Evolutionary conservation across 2,888 invertebrate species (phyloP).

Genomic region (Cantharis lateralis): DNA sequence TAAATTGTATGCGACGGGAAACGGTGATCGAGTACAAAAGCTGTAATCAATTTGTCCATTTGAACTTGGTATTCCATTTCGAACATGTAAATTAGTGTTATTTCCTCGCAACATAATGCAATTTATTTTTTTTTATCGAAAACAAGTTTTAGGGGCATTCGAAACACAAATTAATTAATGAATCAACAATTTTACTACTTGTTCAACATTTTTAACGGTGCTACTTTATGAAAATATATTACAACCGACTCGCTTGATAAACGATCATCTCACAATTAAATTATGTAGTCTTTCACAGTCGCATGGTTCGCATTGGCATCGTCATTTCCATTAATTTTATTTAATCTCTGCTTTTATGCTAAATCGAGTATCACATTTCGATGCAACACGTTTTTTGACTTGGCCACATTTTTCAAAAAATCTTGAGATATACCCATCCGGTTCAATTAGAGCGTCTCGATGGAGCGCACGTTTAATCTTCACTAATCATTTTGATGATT

Average conservation of each 20-base stretch:
- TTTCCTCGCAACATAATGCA: constrained; percentile 25
- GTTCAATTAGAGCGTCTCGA: background rate
- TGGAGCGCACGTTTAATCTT: background rate
- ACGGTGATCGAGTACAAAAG: constrained; percentile 49
- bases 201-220: background rate
- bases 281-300: background rate
- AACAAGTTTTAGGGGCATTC: background rate
- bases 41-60: constrained; percentile 49
- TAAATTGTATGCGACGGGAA: constrained; percentile 41
- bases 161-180: constrained; percentile 2
- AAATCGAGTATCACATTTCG: background rate
- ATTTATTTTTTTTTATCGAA: constrained; percentile 3
- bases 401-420: background rate
- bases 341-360: background rate
- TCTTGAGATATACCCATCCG: background rate
- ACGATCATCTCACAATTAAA: background rate
- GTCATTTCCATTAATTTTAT: constrained; percentile 1
- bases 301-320: background rate
- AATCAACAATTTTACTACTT: constrained; percentile 2
- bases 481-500: background rate
- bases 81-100: constrained; percentile 47
- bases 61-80: constrained; percentile 46
- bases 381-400: background rate
- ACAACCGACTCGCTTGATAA: background rate
- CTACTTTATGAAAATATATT: background rate